Percentiles rank a stretch among this genome's conserved stretches.
phyloP scores from a whole-genome alignment of 2,113 vertebrate genomes.

The Propithecus coquereli region DNA sequence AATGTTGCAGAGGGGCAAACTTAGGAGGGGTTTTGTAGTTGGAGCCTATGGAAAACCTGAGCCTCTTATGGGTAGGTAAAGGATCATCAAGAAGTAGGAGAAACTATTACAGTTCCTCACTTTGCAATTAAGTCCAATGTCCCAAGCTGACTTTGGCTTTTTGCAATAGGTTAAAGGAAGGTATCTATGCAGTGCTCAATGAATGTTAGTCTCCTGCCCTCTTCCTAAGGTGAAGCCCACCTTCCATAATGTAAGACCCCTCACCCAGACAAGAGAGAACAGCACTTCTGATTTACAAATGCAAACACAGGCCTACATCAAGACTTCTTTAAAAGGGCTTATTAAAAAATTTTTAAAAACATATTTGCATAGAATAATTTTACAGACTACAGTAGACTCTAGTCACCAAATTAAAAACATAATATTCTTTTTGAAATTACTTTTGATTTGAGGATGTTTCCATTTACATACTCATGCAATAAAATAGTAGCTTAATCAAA shows the following conservation, averaged over 20 bases:
- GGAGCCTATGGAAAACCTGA: background rate
- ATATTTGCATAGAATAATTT: background rate
- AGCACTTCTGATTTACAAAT: background rate
- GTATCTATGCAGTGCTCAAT: background rate
- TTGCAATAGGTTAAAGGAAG: background rate
- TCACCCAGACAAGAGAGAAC: background rate
- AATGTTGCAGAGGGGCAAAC: background rate
- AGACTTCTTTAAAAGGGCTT: background rate
- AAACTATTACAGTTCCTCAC: background rate
- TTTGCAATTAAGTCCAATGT: background rate
- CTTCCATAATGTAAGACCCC: background rate
- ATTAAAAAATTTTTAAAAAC: background rate
- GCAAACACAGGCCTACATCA: background rate
- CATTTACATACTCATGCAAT: background rate
- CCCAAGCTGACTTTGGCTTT: background rate
- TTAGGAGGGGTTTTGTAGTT: background rate
- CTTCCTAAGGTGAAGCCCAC: background rate
- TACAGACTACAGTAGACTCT: background rate
- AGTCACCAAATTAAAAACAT: constrained; percentile 31
- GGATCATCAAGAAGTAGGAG: background rate
- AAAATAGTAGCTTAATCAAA: constrained; percentile 53
- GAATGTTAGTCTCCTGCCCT: background rate
- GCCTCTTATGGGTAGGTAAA: background rate
- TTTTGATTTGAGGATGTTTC: constrained; percentile 20
- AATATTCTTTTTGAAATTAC: constrained; percentile 4